These are phyloP conservation scores for Diabrotica balteata DNA, from an alignment of 2,888 invertebrate genomes.

Conservation along the genomic window DNA sequence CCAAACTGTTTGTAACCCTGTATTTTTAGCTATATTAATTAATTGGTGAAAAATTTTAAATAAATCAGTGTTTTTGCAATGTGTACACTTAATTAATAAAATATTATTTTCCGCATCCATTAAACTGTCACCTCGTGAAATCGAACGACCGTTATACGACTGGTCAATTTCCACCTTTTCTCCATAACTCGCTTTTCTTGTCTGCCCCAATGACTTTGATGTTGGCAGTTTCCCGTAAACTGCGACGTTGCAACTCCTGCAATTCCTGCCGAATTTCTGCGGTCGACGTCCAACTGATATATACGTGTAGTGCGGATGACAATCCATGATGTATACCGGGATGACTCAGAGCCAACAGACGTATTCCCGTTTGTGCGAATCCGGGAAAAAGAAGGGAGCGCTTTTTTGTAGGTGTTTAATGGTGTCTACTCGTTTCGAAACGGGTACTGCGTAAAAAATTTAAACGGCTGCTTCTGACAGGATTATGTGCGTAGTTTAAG, in stretches of 20 bases:
- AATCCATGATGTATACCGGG: slow-evolving; percentile 52
- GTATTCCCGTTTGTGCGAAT: slow-evolving; percentile 25
- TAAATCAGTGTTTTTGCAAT: too few species aligned
- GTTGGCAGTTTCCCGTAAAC: slow-evolving; percentile 20
- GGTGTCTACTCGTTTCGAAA: too few species aligned
- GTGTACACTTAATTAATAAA: too few species aligned
- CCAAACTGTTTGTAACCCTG: too few species aligned
- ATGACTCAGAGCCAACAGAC: slow-evolving; percentile 46
- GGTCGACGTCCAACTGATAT: slow-evolving; percentile 48
- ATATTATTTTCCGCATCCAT: too few species aligned
- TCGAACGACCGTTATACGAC: too few species aligned
- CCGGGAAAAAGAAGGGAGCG: slow-evolving; percentile 9
- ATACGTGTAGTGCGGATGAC: slow-evolving; percentile 50
- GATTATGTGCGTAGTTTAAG: too few species aligned
- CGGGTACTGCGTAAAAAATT: background rate
- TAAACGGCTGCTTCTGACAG: background rate
- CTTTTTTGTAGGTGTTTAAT: too few species aligned
- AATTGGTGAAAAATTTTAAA: too few species aligned
- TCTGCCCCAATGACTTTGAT: slow-evolving; percentile 11
- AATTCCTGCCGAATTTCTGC: slow-evolving; percentile 31
- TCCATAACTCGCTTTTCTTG: background rate
- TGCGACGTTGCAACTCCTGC: slow-evolving; percentile 26
- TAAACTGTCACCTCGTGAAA: too few species aligned
- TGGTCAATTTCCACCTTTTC: background rate
- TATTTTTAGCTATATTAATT: too few species aligned